Evolutionary conservation across 1,140 invertebrate genomes (phyloP).

Genomic region (Drosophila sucinea): DNA sequence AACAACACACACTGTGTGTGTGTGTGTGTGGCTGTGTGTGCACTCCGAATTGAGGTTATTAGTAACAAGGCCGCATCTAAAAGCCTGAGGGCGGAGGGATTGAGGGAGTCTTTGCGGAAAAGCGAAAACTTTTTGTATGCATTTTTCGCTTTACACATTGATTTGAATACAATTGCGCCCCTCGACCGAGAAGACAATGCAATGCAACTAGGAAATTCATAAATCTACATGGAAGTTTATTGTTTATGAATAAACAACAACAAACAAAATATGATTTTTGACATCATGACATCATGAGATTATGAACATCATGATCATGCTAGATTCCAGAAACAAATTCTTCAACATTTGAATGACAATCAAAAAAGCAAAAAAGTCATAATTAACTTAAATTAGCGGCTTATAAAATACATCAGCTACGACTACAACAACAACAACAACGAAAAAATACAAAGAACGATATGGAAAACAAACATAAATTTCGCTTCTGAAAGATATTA

Average conservation of each 20-base stretch:
- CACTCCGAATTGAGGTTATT: slow-evolving; percentile 74
- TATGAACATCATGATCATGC: slow-evolving; percentile 38
- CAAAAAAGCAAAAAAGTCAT: slow-evolving; percentile 47
- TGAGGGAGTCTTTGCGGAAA: slow-evolving; percentile 30
- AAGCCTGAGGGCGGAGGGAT: background rate
- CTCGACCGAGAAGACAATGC: slow-evolving; percentile 29
- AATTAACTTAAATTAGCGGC: slow-evolving; percentile 71
- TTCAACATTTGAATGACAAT: slow-evolving; percentile 56
- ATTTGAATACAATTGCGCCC: slow-evolving; percentile 67
- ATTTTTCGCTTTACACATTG: slow-evolving; percentile 23
- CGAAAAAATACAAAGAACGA: slow-evolving; percentile 26
- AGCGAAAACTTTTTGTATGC: slow-evolving; percentile 54
- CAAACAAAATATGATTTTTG: slow-evolving; percentile 11
- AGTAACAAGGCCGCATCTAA: slow-evolving; percentile 73
- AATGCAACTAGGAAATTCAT: slow-evolving; percentile 8
- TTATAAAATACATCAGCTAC: slow-evolving; percentile 44
- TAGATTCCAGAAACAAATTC: slow-evolving; percentile 27
- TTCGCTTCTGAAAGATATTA: slow-evolving; percentile 51
- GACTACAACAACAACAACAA: slow-evolving; percentile 43
- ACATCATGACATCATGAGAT: slow-evolving; percentile 62
- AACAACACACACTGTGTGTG: slow-evolving; percentile 17
- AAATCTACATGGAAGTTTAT: slow-evolving; percentile 6
- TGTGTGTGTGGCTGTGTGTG: slow-evolving; percentile 30
- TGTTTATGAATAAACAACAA: background rate
- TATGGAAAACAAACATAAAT: slow-evolving; percentile 41